Conservation (phyloP, 2,113 vertebrate genomes). For the Dascyllus trimaculatus region DNA sequence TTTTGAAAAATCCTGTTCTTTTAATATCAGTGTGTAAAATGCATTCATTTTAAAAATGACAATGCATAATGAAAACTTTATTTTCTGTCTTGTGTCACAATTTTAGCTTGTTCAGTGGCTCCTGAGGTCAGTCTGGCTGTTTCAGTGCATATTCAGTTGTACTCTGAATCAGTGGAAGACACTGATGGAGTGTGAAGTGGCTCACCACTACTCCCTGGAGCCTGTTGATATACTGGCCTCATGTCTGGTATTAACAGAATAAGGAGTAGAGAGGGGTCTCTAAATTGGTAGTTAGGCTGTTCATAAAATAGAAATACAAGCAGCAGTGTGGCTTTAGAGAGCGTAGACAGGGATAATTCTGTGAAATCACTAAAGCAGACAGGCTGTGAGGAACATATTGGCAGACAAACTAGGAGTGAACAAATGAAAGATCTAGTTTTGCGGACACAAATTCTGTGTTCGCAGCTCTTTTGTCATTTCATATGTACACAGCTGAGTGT, state of each 20-base stretch:
- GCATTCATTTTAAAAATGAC: conserved; percentile 33
- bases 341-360: conserved; percentile 16
- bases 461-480: conserved; percentile 51
- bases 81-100: conserved; percentile 2
- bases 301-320: conserved; percentile 40
- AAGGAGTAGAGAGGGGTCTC: conserved; percentile 19
- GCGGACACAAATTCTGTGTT: conserved; percentile 41
- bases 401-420: conserved; percentile 25
- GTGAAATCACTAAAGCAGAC: conserved; percentile 31
- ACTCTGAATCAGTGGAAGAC: conserved; percentile 37
- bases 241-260: conserved; percentile 39
- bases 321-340: conserved; percentile 10
- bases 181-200: conserved; percentile 22
- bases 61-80: conserved; percentile 19
- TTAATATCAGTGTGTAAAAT: conserved; percentile 10
- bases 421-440: conserved; percentile 43
- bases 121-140: conserved; percentile 4
- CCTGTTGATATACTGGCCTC: conserved; percentile 30
- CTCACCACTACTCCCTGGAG: conserved; percentile 36
- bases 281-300: conserved; percentile 33
- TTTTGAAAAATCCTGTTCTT: too few species aligned
- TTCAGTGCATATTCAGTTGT: conserved; percentile 30
- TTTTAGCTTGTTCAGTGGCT: conserved; percentile 2
- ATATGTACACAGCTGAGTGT: conserved; percentile 29
- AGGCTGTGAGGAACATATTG: conserved; percentile 18